A percentile compares a stretch with the other conserved stretches of the same genome.
Evolutionary conservation across 2,888 invertebrate genomes (phyloP).

Genomic region (Mimas tiliae): DNA sequence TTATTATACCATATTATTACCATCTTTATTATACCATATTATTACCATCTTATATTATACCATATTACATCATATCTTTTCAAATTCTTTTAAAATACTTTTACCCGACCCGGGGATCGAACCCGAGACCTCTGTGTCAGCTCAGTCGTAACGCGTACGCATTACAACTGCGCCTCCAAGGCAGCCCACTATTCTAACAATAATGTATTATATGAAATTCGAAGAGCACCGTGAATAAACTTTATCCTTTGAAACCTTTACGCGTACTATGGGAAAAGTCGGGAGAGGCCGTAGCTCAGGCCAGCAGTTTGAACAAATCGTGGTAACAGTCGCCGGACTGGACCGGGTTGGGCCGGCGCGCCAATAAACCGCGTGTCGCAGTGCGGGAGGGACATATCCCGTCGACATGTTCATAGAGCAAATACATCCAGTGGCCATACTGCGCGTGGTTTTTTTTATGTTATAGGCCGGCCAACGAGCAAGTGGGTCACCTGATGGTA

Average conservation of each 20-base stretch:
- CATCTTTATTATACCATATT: too few species aligned
- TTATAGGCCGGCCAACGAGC: too few species aligned
- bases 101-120: too few species aligned
- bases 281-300: background rate
- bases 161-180: too few species aligned
- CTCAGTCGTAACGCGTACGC: too few species aligned
- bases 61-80: too few species aligned
- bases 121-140: too few species aligned
- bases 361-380: conserved; percentile 17
- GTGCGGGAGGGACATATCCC: conserved; percentile 9
- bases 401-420: background rate
- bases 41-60: too few species aligned
- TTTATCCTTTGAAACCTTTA: background rate
- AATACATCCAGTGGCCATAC: background rate
- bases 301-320: conserved; percentile 8
- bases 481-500: too few species aligned
- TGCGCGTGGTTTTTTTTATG: too few species aligned
- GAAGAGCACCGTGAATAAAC: background rate
- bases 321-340: background rate
- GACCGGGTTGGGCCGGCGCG: background rate
- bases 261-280: background rate
- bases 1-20: too few species aligned
- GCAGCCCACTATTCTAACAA: background rate
- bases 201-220: background rate
- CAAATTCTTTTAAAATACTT: too few species aligned